Conservation (phyloP, 2,888 invertebrate species). For the Listrodromus nycthemerus region DNA sequence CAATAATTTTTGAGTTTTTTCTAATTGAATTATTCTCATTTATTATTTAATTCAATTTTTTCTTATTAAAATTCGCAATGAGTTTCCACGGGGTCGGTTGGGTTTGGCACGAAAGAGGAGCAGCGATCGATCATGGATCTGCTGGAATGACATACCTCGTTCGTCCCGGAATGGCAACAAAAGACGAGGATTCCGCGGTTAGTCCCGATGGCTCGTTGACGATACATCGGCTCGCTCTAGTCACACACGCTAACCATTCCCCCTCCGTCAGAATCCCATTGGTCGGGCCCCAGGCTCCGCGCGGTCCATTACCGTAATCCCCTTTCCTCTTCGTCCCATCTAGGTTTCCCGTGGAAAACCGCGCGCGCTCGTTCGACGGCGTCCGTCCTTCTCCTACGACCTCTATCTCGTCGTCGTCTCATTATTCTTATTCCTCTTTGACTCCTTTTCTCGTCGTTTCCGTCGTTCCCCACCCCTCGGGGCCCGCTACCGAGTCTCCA, state of each 20-base stretch:
- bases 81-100: background rate
- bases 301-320: slow-evolving; percentile 10
- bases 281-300: slow-evolving; percentile 14
- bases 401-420: slow-evolving; percentile 32
- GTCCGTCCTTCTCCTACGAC: slow-evolving; percentile 28
- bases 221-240: slow-evolving; percentile 78
- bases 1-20: background rate
- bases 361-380: slow-evolving; percentile 4
- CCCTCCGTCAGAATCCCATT: slow-evolving; percentile 23
- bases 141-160: background rate
- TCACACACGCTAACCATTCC: slow-evolving; percentile 73
- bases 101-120: background rate
- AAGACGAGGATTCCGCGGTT: slow-evolving; percentile 7
- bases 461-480: slow-evolving; percentile 13
- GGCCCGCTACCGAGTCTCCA: slow-evolving; percentile 62
- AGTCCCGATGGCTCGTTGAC: slow-evolving; percentile 58
- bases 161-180: slow-evolving; percentile 6
- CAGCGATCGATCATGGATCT: background rate
- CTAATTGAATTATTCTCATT: background rate
- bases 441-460: slow-evolving; percentile 26
- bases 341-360: background rate
- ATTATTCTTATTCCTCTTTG: slow-evolving; percentile 36
- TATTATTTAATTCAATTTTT: too few species aligned
- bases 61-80: too few species aligned
- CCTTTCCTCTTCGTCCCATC: slow-evolving; percentile 52